Conservation (phyloP, 2,888 invertebrate genomes). For the Caenorhabditis doughertyi region DNA sequence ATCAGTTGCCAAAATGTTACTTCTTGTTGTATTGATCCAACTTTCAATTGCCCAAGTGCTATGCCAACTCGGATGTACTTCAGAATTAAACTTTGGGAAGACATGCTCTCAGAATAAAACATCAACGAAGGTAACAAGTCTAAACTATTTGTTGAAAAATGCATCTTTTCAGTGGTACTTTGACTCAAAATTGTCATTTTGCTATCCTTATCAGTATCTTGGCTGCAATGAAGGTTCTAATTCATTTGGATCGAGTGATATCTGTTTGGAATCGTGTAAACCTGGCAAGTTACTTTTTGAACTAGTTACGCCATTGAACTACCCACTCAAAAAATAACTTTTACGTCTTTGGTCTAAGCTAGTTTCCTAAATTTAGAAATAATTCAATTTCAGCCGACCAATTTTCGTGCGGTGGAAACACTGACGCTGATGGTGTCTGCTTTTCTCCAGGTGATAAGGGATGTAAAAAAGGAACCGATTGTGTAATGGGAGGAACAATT, state of each 20-base stretch:
- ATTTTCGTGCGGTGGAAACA: constrained; percentile 60
- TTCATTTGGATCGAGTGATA: constrained; percentile 44
- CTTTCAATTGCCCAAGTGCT: background rate
- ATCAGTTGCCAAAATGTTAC: constrained; percentile 28
- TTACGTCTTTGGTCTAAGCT: background rate
- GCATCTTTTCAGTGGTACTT: constrained; percentile 54
- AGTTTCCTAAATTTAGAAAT: constrained; percentile 8
- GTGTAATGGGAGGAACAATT: constrained; percentile 57
- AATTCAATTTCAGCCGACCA: constrained; percentile 58
- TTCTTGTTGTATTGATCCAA: constrained; percentile 13
- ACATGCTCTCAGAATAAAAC: constrained; percentile 43
- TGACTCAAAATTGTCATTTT: constrained; percentile 31
- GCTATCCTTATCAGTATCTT: constrained; percentile 59
- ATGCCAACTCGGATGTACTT: constrained; percentile 6
- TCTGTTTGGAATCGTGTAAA: constrained; percentile 53
- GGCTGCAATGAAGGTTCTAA: constrained; percentile 59
- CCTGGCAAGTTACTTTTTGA: constrained; percentile 34
- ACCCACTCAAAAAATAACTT: background rate
- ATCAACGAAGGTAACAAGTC: constrained; percentile 19
- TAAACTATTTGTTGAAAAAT: background rate
- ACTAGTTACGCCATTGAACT: background rate
- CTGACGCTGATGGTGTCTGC: constrained; percentile 47
- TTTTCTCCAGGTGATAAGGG: constrained; percentile 36
- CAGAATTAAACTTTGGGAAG: constrained; percentile 31
- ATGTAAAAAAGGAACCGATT: constrained; percentile 44